Evolutionary conservation across 2,797 vertebrate species (phyloP).

Genomic region (Neosilurus mollespiculum): DNA sequence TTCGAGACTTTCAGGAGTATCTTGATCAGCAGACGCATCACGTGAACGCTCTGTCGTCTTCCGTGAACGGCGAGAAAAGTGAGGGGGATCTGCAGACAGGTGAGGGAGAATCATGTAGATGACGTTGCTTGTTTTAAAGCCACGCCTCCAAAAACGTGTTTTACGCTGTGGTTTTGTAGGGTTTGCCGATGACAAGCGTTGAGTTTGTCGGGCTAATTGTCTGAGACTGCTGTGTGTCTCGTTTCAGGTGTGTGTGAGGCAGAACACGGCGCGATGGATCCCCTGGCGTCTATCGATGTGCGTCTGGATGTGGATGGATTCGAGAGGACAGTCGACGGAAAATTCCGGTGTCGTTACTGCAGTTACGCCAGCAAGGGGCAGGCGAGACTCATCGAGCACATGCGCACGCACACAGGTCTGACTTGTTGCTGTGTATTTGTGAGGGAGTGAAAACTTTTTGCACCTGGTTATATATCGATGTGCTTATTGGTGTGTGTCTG

Average conservation of each 20-base stretch:
- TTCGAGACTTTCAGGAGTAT: conserved; percentile 98
- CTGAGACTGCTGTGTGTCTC: neutral
- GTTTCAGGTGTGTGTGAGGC: conserved; percentile 6
- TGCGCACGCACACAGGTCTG: conserved; percentile 95
- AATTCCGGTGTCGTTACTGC: conserved; percentile 96
- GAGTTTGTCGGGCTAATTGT: neutral
- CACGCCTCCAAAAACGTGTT: neutral
- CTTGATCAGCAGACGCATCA: conserved; percentile 97
- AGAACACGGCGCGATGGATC: conserved; percentile 91
- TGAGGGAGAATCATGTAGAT: conserved; percentile 56
- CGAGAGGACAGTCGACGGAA: conserved; percentile 97
- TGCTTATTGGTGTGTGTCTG: conserved; percentile 19
- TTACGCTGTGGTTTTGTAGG: neutral
- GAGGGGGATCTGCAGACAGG: conserved; percentile 88
- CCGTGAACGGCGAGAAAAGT: conserved; percentile 92
- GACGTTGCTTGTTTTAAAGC: neutral
- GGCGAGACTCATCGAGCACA: conserved; percentile 93
- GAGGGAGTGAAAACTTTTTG: neutral
- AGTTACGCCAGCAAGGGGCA: conserved; percentile 97
- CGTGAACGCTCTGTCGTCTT: conserved; percentile 98
- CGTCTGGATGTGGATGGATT: conserved; percentile 94
- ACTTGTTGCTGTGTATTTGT: neutral
- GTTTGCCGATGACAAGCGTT: neutral
- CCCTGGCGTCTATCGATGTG: conserved; percentile 88
- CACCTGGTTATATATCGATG: neutral